Percentiles rank a stretch among this genome's conserved stretches.
Evolutionary conservation across 92 coral and sea anemone species (phyloP).

Genomic region (Phenganax stokvisi): DNA sequence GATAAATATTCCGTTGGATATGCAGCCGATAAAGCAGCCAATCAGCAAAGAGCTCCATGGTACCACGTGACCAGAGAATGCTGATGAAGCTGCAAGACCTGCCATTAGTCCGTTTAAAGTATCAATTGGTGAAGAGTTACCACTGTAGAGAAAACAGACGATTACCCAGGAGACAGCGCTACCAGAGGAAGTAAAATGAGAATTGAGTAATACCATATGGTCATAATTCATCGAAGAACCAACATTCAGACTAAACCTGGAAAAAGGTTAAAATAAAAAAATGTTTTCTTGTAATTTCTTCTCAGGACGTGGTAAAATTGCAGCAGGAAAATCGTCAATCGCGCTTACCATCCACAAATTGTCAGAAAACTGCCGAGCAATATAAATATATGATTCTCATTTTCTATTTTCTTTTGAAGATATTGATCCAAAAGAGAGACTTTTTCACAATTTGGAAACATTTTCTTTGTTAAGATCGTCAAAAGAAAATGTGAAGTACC

Average conservation of each 20-base stretch:
- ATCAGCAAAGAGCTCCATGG: constrained; percentile 74
- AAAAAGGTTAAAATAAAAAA: background rate
- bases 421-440: constrained; percentile 32
- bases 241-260: constrained; percentile 64
- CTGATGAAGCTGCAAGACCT: constrained; percentile 72
- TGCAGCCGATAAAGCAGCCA: constrained; percentile 61
- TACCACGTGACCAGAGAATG: constrained; percentile 76
- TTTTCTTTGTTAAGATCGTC: constrained; percentile 43
- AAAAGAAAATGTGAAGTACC: constrained; percentile 75
- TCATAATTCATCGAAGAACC: constrained; percentile 54
- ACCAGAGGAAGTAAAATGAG: constrained; percentile 61
- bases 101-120: constrained; percentile 65
- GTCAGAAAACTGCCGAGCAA: constrained; percentile 36
- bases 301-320: background rate
- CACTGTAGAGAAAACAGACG: constrained; percentile 50
- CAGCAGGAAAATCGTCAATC: constrained; percentile 43
- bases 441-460: constrained; percentile 17
- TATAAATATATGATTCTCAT: constrained; percentile 23
- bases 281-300: too few species aligned
- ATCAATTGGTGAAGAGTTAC: constrained; percentile 47
- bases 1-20: constrained; percentile 53
- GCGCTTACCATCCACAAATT: constrained; percentile 41
- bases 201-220: constrained; percentile 58
- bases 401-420: constrained; percentile 29
- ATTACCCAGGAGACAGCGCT: constrained; percentile 70